Conservation (phyloP, 2,797 vertebrate genomes). For the Balearica regulorum region DNA sequence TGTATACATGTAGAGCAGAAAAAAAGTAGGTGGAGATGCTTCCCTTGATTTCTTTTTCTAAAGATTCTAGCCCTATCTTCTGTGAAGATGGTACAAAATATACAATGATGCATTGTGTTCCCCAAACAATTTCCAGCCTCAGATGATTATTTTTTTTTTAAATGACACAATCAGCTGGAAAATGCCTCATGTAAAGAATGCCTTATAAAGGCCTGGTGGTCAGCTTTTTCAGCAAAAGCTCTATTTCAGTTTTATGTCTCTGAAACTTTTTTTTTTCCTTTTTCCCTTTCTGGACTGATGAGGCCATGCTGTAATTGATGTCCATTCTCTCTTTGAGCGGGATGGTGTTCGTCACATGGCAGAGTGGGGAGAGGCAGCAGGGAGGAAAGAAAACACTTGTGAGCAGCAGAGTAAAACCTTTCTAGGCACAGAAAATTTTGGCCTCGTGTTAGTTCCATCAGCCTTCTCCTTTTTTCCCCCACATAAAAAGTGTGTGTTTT, state of each 20-base stretch:
- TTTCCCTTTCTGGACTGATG: too few species aligned
- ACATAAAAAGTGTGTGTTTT: fast-evolving
- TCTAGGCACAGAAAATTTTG: neutral
- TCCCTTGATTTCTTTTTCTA: neutral
- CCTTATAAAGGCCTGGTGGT: neutral
- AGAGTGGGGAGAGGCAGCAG: neutral
- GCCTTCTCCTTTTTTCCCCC: neutral
- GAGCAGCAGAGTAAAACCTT: neutral
- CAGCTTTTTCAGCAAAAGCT: neutral
- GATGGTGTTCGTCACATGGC: neutral
- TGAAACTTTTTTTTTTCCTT: too few species aligned
- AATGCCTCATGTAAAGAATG: fast-evolving
- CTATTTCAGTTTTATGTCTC: neutral
- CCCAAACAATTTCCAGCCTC: neutral
- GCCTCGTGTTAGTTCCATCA: neutral
- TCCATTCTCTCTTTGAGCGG: neutral
- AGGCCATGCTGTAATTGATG: neutral
- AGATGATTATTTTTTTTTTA: neutral
- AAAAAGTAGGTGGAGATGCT: neutral
- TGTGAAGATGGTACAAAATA: neutral
- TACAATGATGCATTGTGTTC: neutral
- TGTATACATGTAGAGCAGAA: neutral
- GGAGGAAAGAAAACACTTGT: neutral
- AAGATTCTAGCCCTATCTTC: neutral
- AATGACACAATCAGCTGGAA: neutral